Percentiles rank a stretch among this genome's conserved stretches.
These are phyloP conservation scores for Tetragonisca angustula DNA, from an alignment of 2,888 invertebrate genomes.

Conservation along the genomic window DNA sequence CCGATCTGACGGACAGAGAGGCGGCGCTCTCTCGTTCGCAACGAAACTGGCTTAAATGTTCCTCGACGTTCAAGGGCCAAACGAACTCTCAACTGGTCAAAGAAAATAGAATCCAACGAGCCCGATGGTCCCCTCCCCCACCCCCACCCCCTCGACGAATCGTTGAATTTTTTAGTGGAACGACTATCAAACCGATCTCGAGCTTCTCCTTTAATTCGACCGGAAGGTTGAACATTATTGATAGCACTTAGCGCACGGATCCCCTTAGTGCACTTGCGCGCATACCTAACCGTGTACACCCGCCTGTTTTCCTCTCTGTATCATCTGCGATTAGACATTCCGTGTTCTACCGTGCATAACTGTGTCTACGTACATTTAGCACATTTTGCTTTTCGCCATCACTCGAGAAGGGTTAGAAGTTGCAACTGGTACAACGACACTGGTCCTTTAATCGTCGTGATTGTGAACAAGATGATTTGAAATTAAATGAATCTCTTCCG, in stretches of 20 bases:
- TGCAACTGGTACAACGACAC: neutral
- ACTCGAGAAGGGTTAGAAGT: neutral
- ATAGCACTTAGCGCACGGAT: conserved; percentile 10
- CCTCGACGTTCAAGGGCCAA: neutral
- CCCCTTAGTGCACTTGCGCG: neutral
- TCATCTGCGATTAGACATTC: neutral
- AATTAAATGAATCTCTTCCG: neutral
- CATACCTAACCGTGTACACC: neutral
- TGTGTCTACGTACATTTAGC: neutral
- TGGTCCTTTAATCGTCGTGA: neutral
- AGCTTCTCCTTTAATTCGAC: conserved; percentile 23
- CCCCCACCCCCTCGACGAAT: neutral
- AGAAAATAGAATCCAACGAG: neutral
- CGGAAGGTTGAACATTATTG: conserved; percentile 27
- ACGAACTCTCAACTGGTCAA: neutral
- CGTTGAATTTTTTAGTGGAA: conserved; percentile 13
- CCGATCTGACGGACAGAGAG: neutral
- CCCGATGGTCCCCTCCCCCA: neutral
- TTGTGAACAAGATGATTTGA: neutral
- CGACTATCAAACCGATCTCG: neutral
- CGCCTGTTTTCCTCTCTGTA: neutral
- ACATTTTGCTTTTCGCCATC: neutral
- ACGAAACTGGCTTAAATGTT: neutral
- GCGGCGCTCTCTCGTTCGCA: neutral
- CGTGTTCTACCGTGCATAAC: neutral